Evolutionary conservation across 92 coral and sea anemone species (phyloP).

Genomic region (Porites rus): DNA sequence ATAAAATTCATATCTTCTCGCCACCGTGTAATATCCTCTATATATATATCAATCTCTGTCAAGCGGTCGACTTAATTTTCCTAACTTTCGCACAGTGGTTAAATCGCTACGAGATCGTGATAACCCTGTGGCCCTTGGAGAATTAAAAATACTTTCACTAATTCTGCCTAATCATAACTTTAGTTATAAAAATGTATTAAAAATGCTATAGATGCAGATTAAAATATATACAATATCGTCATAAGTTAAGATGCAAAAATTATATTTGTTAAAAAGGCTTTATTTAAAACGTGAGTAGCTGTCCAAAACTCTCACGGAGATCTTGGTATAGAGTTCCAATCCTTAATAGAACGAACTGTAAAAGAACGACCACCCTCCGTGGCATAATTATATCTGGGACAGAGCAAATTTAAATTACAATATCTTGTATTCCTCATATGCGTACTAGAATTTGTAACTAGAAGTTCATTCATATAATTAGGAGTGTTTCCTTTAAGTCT

Average conservation of each 20-base stretch:
- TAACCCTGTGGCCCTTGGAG: background rate
- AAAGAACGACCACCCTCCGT: conserved; percentile 10
- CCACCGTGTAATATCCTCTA: no score
- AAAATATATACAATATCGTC: background rate
- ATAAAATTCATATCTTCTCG: no score
- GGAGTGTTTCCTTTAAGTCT: no score
- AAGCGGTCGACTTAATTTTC: no score
- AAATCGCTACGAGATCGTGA: background rate
- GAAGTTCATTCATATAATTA: no score
- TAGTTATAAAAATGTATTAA: background rate
- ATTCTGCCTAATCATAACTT: background rate
- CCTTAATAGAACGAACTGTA: conserved; percentile 19
- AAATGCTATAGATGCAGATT: background rate
- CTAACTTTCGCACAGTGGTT: no score
- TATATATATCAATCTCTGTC: no score
- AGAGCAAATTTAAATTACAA: no score
- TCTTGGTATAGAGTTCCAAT: background rate
- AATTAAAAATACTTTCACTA: background rate
- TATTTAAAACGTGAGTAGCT: conserved; percentile 5
- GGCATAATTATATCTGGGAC: conserved; percentile 3
- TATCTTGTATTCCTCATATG: no score
- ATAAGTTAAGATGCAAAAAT: no score
- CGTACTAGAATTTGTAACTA: no score
- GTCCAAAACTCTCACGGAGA: background rate
- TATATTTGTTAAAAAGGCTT: background rate